Percentiles rank a stretch among this genome's conserved stretches.
Conservation (phyloP, 2,888 invertebrate genomes). For the Sarcophaga carnaria region DNA sequence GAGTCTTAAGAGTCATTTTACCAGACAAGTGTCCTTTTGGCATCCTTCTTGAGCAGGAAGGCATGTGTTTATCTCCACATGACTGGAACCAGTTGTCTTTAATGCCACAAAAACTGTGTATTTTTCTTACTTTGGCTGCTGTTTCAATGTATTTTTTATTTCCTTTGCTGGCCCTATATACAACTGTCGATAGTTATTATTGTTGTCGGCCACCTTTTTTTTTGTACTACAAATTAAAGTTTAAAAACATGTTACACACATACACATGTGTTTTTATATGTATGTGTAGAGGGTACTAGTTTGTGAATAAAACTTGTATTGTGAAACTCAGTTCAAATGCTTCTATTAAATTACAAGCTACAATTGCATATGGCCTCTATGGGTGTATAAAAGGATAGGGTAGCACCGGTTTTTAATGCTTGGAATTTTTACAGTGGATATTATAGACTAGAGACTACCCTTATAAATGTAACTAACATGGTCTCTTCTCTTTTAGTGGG, state of each 20-base stretch:
- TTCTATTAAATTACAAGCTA: slow-evolving; percentile 54
- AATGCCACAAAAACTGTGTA: background rate
- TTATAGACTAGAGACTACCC: too few relatives aligned
- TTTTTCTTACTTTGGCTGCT: background rate
- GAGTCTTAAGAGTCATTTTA: slow-evolving; percentile 25
- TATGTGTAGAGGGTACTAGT: background rate
- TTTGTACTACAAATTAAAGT: slow-evolving; percentile 13
- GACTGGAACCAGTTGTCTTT: slow-evolving; percentile 58
- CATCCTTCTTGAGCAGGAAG: background rate
- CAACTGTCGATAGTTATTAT: slow-evolving; percentile 53
- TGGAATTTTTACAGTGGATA: background rate
- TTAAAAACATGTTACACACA: background rate
- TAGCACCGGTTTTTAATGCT: background rate
- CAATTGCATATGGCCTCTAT: slow-evolving; percentile 23
- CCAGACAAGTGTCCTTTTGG: slow-evolving; percentile 30
- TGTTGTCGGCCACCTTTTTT: slow-evolving; percentile 45
- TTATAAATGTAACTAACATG: too few relatives aligned
- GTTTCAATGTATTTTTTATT: background rate
- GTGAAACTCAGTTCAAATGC: slow-evolving; percentile 53
- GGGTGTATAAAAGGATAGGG: background rate
- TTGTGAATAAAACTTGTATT: slow-evolving; percentile 1
- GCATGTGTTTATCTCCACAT: background rate
- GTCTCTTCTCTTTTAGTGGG: too few relatives aligned
- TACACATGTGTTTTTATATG: background rate
- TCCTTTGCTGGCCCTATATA: background rate